A percentile compares a stretch with the other conserved stretches of the same genome.
These are phyloP conservation scores for Panopea generosa DNA, from an alignment of 2,888 invertebrate species.

Conservation along the genomic window DNA sequence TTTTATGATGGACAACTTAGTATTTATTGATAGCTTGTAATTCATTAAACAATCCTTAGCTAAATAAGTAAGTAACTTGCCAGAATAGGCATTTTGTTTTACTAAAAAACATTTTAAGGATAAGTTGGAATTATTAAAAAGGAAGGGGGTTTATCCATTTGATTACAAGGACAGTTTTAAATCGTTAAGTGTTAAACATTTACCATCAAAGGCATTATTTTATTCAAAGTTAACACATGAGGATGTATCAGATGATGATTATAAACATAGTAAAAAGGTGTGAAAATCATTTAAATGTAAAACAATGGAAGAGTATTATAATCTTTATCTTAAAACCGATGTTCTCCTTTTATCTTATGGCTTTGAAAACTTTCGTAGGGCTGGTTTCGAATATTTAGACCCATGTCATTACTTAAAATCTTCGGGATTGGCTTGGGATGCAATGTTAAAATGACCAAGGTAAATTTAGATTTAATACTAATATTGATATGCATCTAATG, in stretches of 20 bases:
- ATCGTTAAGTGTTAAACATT: constrained; percentile 17
- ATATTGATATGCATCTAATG: constrained; percentile 8
- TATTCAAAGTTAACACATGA: constrained; percentile 25
- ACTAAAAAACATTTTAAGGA: too few relatives aligned
- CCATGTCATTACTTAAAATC: constrained; percentile 33
- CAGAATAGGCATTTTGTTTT: too few relatives aligned
- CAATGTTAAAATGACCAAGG: constrained; percentile 28
- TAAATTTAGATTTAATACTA: constrained; percentile 36
- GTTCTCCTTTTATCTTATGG: too few relatives aligned
- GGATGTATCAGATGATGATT: constrained; percentile 19
- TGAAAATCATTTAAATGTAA: not conserved
- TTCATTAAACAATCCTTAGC: not conserved
- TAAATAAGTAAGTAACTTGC: constrained; percentile 11
- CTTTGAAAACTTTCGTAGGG: too few relatives aligned
- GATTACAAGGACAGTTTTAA: constrained; percentile 38
- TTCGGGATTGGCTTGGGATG: constrained; percentile 30
- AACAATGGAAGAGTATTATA: constrained; percentile 17
- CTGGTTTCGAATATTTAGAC: too few relatives aligned
- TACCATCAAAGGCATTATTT: constrained; percentile 36
- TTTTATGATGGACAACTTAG: constrained; percentile 2
- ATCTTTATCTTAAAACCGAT: too few relatives aligned
- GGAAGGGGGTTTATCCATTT: constrained; percentile 45
- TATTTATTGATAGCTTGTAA: not conserved
- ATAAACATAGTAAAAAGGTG: not conserved
- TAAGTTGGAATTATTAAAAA: constrained; percentile 11